Percentiles rank a stretch among this genome's conserved stretches.
These are phyloP conservation scores for Drosophila mayri DNA, from an alignment of 1,140 invertebrate species.

Conservation along the genomic window DNA sequence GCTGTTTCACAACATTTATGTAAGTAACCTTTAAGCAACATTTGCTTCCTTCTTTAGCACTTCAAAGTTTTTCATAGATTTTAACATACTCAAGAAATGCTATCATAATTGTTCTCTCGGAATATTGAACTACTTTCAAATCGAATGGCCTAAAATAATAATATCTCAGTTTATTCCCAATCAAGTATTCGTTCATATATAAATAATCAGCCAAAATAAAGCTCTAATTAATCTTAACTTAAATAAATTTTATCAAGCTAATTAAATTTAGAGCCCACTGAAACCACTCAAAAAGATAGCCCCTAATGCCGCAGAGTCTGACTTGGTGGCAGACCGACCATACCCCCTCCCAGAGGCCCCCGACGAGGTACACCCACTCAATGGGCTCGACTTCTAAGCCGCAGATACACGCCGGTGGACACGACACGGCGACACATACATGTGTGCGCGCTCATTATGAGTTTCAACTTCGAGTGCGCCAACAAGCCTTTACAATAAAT, in stretches of 20 bases:
- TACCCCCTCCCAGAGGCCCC: background rate
- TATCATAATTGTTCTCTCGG: background rate
- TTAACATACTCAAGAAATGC: background rate
- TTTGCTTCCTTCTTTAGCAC: no score
- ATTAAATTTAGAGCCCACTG: background rate
- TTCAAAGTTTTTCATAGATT: no score
- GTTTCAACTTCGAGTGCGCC: conserved; percentile 69
- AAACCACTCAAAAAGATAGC: no score
- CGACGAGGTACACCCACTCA: conserved; percentile 6
- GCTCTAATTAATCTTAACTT: background rate
- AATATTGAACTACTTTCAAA: background rate
- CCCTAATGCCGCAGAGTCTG: conserved; percentile 4
- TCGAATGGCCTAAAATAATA: no score
- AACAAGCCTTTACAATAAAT: conserved; percentile 83
- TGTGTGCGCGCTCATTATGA: conserved; percentile 69
- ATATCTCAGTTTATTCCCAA: background rate
- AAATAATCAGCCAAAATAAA: no score
- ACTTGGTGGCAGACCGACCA: background rate
- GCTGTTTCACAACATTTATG: no score
- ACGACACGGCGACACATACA: conserved; percentile 14
- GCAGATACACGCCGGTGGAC: conserved; percentile 10
- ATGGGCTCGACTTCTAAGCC: conserved; percentile 45
- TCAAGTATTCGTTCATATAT: background rate
- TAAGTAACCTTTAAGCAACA: no score
- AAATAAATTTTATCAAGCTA: background rate